Evolutionary conservation across 2,113 vertebrate species (phyloP), one percentile per base, ranked within the genome.

Genomic region (Notarius quadriscutis): DNA sequence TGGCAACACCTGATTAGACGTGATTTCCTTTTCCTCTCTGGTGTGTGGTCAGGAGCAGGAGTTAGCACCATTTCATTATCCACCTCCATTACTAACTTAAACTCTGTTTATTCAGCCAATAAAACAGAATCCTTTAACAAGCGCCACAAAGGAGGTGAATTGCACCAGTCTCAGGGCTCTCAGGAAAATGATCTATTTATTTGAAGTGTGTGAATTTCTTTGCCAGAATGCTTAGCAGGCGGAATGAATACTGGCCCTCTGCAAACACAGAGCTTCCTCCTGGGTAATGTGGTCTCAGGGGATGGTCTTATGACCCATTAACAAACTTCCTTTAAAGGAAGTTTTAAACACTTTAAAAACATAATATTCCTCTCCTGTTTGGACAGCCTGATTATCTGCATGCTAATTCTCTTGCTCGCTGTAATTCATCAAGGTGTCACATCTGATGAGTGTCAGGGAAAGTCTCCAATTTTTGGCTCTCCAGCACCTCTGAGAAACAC

Each of bases 1-100:
- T 96, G 90, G 90, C 84, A 88, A 79, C 90, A 89, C 88, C 89
- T 94, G 93, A 95, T 94, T 95, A 93, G 93, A 87, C 94, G 91
- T 95, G 96, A 97, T 91, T 94, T 84, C 89, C 88, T 89, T 89
- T 96, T 97, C 94, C 95, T 95, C 94, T 92, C 93, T 87, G 12
- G 88, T 95, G 93, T 95, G 94, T 93, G 95, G 93, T 91, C 93
- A 41, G 89, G 90, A 91, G 92, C 94, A 84, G 27, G 90, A 91
- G 90, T 93, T 95, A 94, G 91, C 92, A 94, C 93, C 89, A 92
- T 94, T 94, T 90, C 88, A 94, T 95, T 94, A 93, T 88, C 91
- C 89, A 90, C 89, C 41, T 91, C 84, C 62, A 55, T 88, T 85
- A 85, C 69, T 41, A 77, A 83, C 86, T 57, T 83, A 84, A 65